phyloP scores from a whole-genome alignment of 2,888 invertebrate species.

The Pterostichus niger region DNA sequence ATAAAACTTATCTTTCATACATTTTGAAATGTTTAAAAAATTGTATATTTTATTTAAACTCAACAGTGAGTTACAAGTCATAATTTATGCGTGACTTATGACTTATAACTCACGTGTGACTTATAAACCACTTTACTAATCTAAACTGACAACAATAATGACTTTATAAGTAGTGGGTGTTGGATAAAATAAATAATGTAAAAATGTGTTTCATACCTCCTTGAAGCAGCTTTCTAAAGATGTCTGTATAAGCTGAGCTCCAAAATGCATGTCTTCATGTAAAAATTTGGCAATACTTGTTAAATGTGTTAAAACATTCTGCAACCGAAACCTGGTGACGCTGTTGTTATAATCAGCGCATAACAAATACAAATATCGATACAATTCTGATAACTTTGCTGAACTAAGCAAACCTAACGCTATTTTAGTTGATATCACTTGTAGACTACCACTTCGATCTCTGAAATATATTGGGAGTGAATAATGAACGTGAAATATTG shows the following conservation, averaged over 20 bases:
- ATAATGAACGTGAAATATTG: too few species aligned
- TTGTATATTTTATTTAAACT: too few species aligned
- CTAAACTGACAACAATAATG: too few species aligned
- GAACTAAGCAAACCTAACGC: slow-evolving; percentile 84
- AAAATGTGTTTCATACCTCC: slow-evolving; percentile 78
- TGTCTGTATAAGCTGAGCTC: slow-evolving; percentile 81
- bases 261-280: slow-evolving; percentile 82
- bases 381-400: slow-evolving; percentile 82
- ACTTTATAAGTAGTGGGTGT: too few species aligned
- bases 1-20: too few species aligned
- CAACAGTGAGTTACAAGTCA: too few species aligned
- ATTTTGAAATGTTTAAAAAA: too few species aligned
- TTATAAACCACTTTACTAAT: too few species aligned
- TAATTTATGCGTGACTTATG: too few species aligned
- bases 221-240: slow-evolving; percentile 87
- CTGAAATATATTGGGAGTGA: slow-evolving; percentile 74
- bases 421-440: slow-evolving; percentile 85
- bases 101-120: too few species aligned
- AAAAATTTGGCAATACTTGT: slow-evolving; percentile 82
- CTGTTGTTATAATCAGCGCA: slow-evolving; percentile 88
- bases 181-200: too few species aligned
- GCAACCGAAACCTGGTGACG: slow-evolving; percentile 82
- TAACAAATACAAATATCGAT: slow-evolving; percentile 84
- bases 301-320: slow-evolving; percentile 82
- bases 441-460: slow-evolving; percentile 81